Base-by-base conservation (phyloP, 2,113 vertebrate genomes). In the Falcunculus frontatus region DNA sequence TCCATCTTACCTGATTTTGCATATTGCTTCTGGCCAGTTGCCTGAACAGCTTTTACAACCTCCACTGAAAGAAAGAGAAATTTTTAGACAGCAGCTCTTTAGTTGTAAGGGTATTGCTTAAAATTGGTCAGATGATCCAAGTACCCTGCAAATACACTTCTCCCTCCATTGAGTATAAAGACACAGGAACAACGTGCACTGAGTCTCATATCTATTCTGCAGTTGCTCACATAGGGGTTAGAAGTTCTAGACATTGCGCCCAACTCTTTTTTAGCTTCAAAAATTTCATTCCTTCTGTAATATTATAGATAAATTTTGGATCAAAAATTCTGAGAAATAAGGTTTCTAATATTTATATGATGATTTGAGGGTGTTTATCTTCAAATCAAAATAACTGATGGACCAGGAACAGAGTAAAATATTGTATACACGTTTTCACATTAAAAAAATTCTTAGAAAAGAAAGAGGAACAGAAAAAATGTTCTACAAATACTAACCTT, bases 191-290 rank as follows among this genome's bases (percentile, higher is more conserved):
- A 27, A 16, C 6, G 3, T 50, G 8, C 16, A 29, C 20, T 42
- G 52, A 55, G 8, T 19, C 7, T 68, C 27, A 8, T 55, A 56
- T 5, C 9, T 84, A 1, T 42, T 70, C 47, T 93, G 21, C 4
- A 39, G 4, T 29, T 60, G 4, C 22, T 87, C 56, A n/a, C 7
- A 9, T 29, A 32, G 5, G 18, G 20, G 13, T 37, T 13, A 67
- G 26, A 52, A 41, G 5, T 44, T 84, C 37, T n/a, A 47, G 32
- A 84, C 16, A 4, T n/a, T 29, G 6, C 39, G 7, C 4, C 7
- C 4, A 57, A 27, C 0, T 0, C 2, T 6, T 37, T 74, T 67
- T 44, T 30, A 46, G 4, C 13, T 59, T 84, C 77, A 59, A 13
- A 42, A 32, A 42, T 90, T 59, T 29, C 25, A 53, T 10, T 0